Evolutionary conservation across 2,113 vertebrate species (phyloP), one percentile per base, ranked within the genome.

Genomic region (Sebastes fasciatus): DNA sequence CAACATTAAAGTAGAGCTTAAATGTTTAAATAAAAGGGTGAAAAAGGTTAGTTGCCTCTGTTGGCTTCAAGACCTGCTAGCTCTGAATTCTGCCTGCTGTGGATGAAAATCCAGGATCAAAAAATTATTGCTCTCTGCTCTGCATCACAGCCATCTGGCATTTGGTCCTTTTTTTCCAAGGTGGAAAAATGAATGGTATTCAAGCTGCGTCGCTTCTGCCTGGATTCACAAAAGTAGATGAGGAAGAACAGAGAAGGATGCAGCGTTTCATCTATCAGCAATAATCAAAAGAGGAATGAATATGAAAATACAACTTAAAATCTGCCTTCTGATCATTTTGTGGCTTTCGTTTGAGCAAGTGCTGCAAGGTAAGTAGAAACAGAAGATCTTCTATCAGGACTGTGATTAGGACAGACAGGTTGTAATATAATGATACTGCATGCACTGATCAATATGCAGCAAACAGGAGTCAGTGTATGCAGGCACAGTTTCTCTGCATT

Each of bases 61-160:
- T 72, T 40, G 77, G 19, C 17, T 70, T 46, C 0, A 26, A 43
- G 40, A 17, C 10, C 26, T 62, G 11, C 13, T 16, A 9, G 4
- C 51, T 83, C n/a, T 60, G 34, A 72, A 2, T 14, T 52, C 58
- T 79, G 45, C 17, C 34, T 14, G 19, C 75, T 46, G 68, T 62
- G 58, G 55, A 63, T 45, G 4, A 82, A 66, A 11, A 46, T 52
- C 6, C 51, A 54, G 43, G 42, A 26, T 74, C 43, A 7, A 45
- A 43, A 77, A 77, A 61, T 8, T 34, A 42, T 67, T 60, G 48
- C 43, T 51, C 40, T 73, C 68, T 43, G 76, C 21, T 73, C 61
- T 58, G 55, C 45, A 66, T 60, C 51, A 66, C 52, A 87, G 90
- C 91, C 88, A 91, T 77, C 83, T 94, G 92, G 92, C 91, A 88